phyloP scores from a whole-genome alignment of 2,113 vertebrate genomes.

The Oryzias melastigma region DNA sequence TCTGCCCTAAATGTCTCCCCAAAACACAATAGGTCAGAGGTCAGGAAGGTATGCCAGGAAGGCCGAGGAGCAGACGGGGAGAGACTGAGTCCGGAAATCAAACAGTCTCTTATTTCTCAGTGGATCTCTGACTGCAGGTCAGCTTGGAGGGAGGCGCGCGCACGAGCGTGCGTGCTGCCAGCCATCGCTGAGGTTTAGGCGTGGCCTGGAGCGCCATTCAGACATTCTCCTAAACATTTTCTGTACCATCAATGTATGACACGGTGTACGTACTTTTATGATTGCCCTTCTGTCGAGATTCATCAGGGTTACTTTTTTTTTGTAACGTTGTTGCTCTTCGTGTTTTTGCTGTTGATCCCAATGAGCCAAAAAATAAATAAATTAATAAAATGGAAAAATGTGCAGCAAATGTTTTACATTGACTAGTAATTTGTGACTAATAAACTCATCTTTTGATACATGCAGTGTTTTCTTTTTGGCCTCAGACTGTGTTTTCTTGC shows the following conservation, averaged over 20 bases:
- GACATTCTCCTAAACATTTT: slow-evolving; percentile 13
- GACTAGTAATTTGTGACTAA: slow-evolving; percentile 53
- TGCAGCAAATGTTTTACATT: slow-evolving; percentile 49
- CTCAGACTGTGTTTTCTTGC: slow-evolving; percentile 13
- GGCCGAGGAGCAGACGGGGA: slow-evolving; percentile 21
- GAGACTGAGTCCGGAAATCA: slow-evolving; percentile 43
- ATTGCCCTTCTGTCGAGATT: slow-evolving; percentile 19
- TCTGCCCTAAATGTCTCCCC: slow-evolving; percentile 13
- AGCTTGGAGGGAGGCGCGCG: slow-evolving; percentile 78
- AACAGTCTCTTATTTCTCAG: slow-evolving; percentile 68
- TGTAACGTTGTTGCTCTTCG: slow-evolving; percentile 3
- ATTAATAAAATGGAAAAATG: slow-evolving; percentile 5
- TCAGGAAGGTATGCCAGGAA: slow-evolving; percentile 13
- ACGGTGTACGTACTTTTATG: slow-evolving; percentile 11
- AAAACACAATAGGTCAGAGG: slow-evolving; percentile 16
- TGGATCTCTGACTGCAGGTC: slow-evolving; percentile 81
- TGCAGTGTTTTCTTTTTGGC: slow-evolving; percentile 12
- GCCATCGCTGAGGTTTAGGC: slow-evolving; percentile 81
- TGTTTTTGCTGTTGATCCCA: slow-evolving; percentile 40
- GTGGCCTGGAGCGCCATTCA: neutral
- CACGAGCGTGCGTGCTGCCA: slow-evolving; percentile 79
- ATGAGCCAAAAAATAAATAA: slow-evolving; percentile 1
- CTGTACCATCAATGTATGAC: slow-evolving; percentile 21
- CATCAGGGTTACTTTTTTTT: slow-evolving; percentile 16
- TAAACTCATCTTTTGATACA: slow-evolving; percentile 61